Evolutionary conservation across 2,888 invertebrate genomes (phyloP), one percentile per base, ranked within the genome.

Genomic region (Nasonia oneida): DNA sequence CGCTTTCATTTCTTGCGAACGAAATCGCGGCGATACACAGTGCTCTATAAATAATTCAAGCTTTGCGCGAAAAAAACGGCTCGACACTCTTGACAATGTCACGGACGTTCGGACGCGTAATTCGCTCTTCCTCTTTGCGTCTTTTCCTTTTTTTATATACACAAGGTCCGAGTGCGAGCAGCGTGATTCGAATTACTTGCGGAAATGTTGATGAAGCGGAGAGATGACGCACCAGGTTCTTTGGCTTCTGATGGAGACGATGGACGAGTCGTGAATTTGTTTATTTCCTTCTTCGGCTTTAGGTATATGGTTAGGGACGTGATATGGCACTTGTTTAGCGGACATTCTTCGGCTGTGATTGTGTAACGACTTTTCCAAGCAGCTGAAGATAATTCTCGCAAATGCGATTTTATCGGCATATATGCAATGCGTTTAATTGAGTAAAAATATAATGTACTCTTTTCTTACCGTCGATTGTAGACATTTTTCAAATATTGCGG

Each of bases 141-240:
- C 73, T 47, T 39, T 14, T 6, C 15, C 50, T 12, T 53, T 50
- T 23, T 79, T 79, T 37, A 42, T 61, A 18, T n/a, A 39, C 29
- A 2, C 78, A 15, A 29, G 57, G 53, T 37, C 23, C 37, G 64
- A 42, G 61, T 53, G 57, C 42, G 73, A 42, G 73, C 14, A 73
- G 42, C 73, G 14, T 73, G 73, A 73, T 42, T 73, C 47, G 73
- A 42, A 42, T 47, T 73, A 42, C 23, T 47, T 14, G 39, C 18
- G 50, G 80, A 71, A 71, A 71, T 14, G 57, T n/a, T 47, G 71
- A 71, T 37, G 71, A 23, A 50, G 3, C 18, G 53, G n/a, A 15
- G 14, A 8, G 23, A 37, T 47, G 70, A 80, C 79, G 79, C 79
- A n/a, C 37, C 42, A 23, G 18, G 53, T 80, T 71, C 47, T 37